These are phyloP conservation scores for Cherax quadricarinatus DNA, from an alignment of 1,140 invertebrate species.

Conservation along the genomic window DNA sequence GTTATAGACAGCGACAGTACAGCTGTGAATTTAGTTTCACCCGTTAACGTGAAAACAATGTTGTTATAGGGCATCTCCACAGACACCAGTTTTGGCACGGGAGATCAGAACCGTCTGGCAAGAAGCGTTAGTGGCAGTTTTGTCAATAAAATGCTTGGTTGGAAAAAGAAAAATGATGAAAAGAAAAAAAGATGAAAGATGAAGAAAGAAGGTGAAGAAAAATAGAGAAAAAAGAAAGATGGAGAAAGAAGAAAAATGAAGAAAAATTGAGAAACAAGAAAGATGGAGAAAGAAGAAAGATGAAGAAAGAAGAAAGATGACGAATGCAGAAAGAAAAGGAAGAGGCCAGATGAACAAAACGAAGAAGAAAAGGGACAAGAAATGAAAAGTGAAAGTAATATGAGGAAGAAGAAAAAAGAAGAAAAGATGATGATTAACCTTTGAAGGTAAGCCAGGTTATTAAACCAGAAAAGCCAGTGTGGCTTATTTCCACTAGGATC, in stretches of 20 bases:
- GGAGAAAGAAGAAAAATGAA: background rate
- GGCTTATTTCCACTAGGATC: too few species aligned
- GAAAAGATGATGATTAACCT: too few species aligned
- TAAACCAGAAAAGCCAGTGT: too few species aligned
- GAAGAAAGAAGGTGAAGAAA: background rate
- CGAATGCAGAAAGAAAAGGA: background rate
- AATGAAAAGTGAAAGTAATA: background rate
- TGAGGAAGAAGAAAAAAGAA: background rate
- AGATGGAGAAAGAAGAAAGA: background rate
- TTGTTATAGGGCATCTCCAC: too few species aligned
- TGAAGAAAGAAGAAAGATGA: background rate
- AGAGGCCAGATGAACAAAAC: background rate
- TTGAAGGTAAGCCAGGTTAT: too few species aligned
- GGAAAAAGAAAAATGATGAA: background rate
- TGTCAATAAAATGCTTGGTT: too few species aligned
- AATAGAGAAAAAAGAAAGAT: background rate
- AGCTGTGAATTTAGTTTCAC: too few species aligned
- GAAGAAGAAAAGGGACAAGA: background rate
- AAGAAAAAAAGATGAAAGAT: background rate
- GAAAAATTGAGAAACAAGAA: background rate
- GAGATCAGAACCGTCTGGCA: too few species aligned
- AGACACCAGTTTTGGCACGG: too few species aligned
- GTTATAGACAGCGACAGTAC: too few species aligned
- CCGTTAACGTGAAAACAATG: too few species aligned
- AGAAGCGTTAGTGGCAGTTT: too few species aligned